Evolutionary conservation across 2,797 vertebrate species (phyloP).

Genomic region (Chloroceryle inda): DNA sequence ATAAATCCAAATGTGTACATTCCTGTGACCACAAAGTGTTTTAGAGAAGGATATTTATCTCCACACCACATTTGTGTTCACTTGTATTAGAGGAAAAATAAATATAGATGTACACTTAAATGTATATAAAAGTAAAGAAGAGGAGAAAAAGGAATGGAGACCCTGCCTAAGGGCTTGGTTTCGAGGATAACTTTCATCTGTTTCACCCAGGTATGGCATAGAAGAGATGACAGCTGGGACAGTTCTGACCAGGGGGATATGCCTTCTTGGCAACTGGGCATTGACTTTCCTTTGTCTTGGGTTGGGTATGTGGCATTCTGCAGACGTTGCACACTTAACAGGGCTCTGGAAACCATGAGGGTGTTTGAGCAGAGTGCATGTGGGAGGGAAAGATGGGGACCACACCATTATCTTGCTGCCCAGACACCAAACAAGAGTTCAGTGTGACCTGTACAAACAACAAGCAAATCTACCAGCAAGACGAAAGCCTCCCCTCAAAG

Average conservation of each 20-base stretch:
- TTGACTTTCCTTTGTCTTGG: neutral
- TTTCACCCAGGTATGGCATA: neutral
- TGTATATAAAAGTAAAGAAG: constrained; percentile 5
- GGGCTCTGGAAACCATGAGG: neutral
- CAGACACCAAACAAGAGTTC: neutral
- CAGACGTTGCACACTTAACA: neutral
- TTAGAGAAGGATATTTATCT: constrained; percentile 36
- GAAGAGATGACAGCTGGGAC: neutral
- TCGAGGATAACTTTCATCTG: neutral
- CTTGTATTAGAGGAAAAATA: constrained; percentile 43
- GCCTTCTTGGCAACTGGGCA: neutral
- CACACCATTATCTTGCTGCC: neutral
- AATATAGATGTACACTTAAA: neutral
- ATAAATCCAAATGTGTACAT: neutral
- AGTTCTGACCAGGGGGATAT: neutral
- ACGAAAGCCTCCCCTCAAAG: neutral
- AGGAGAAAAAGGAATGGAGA: neutral
- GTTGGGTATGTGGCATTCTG: neutral
- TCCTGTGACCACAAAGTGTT: constrained; percentile 50
- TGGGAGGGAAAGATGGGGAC: neutral
- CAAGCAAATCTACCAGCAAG: neutral
- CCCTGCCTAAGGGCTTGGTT: neutral
- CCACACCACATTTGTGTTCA: constrained; percentile 45
- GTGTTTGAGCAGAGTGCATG: neutral
- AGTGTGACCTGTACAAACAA: neutral